Base-by-base conservation (phyloP, 2,113 vertebrate genomes). In the Delphinapterus leucas region DNA sequence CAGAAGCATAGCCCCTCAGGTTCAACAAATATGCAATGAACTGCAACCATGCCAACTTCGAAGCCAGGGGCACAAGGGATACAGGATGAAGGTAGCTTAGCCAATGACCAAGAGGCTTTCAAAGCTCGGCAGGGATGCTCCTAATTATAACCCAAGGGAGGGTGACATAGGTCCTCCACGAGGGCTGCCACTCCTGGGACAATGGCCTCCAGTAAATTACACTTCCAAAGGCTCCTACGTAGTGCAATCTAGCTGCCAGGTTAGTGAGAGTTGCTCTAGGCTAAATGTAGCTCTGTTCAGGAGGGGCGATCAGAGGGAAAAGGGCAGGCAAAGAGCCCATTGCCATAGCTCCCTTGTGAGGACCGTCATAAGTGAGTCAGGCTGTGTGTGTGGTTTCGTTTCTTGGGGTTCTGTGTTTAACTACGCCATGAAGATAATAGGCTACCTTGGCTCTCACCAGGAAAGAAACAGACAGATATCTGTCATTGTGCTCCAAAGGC, bases 231-330 rank as follows among this genome's bases (percentile, higher is more conserved):
- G 60, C 53, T 70, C n/a, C 23, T 13, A 1, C 55, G 10, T 5
- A 17, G 65, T 6, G 14, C 7, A n/a, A 0, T 17, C 38, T 8
- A 0, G 17, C 10, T 36, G 2, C 41, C 49, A 12, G 77, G 28
- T 31, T 41, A 25, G 28, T 7, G 25, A 53, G 55, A 53, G 71
- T 41, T 44, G 7, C 41, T 41, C 13, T 21, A 15, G 44, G 58
- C 2, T 33, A 38, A 49, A 49, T 2, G 49, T 15, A 6, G 15
- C 4, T 41, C 10, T 23, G 5, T 4, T 73, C 26, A 28, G 55
- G 33, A 53, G 18, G 21, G 15, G 49, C 0, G 1, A 15, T 23
- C 0, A 0, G 17, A 31, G 21, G 71, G 0, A 28, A 11, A 15
- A 55, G 55, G 47, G 36, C 36, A n/a, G 28, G 28, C 58, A 31